Evolutionary conservation across 1,140 invertebrate species (phyloP).

Genomic region (Diachasma alloeum): DNA sequence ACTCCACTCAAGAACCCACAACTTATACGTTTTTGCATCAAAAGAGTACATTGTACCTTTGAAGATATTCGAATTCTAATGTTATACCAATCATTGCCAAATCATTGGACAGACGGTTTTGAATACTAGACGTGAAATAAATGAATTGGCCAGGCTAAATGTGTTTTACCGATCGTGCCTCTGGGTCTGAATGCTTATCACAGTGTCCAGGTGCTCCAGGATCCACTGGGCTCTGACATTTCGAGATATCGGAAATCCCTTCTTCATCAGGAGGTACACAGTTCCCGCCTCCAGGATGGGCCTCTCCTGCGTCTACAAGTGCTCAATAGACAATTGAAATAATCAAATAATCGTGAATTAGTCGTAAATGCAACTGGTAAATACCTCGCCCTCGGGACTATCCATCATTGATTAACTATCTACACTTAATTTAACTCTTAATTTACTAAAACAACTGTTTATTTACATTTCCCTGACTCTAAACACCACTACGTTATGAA

Average conservation of each 20-base stretch:
- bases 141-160: too few relatives aligned
- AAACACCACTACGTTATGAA: not conserved
- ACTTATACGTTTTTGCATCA: too few relatives aligned
- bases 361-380: too few relatives aligned
- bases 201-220: conserved; percentile 73
- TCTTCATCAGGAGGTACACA: conserved; percentile 77
- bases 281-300: conserved; percentile 70
- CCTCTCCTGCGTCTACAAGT: conserved; percentile 45
- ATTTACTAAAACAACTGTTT: not conserved
- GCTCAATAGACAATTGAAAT: not conserved
- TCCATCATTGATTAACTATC: conserved; percentile 15
- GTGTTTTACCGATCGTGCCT: conserved; percentile 48
- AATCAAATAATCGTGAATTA: not conserved
- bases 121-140: too few relatives aligned
- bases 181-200: conserved; percentile 65
- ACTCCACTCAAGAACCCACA: too few relatives aligned
- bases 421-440: not conserved
- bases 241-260: conserved; percentile 78
- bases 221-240: conserved; percentile 82
- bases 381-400: conserved; percentile 17
- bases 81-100: too few relatives aligned
- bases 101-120: too few relatives aligned
- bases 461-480: not conserved
- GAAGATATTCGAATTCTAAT: too few relatives aligned
- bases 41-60: too few relatives aligned